These are phyloP conservation scores for Drosophila rellima DNA, from an alignment of 2,888 invertebrate species.

Conservation along the genomic window DNA sequence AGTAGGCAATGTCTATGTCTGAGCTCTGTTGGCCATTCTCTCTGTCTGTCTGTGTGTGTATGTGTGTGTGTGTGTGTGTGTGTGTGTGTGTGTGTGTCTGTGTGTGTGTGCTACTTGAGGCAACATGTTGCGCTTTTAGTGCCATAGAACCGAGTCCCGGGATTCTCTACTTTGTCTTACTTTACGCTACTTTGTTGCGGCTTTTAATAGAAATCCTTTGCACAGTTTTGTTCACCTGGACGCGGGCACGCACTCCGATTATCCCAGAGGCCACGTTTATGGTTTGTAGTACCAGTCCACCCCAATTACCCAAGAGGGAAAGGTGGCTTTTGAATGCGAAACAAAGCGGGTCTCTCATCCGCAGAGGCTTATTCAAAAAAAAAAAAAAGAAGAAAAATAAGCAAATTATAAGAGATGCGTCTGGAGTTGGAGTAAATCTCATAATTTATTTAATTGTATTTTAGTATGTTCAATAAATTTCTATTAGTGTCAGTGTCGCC, in stretches of 20 bases:
- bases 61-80: slow-evolving; percentile 25
- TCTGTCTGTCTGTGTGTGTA: slow-evolving; percentile 4
- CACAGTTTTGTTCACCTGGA: slow-evolving; percentile 45
- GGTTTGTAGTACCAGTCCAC: neutral
- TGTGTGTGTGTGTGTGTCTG: slow-evolving; percentile 12
- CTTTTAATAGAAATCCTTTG: slow-evolving; percentile 79
- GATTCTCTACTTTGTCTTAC: slow-evolving; percentile 76
- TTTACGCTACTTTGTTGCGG: slow-evolving; percentile 78
- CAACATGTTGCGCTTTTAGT: slow-evolving; percentile 79
- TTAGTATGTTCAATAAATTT: slow-evolving; percentile 80
- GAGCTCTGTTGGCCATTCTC: slow-evolving; percentile 29
- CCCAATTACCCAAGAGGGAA: slow-evolving; percentile 32
- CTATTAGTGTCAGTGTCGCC: slow-evolving; percentile 71
- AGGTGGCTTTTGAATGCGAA: neutral
- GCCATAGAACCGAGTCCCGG: slow-evolving; percentile 30
- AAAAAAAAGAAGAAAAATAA: neutral
- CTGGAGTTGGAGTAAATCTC: slow-evolving; percentile 64
- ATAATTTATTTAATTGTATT: slow-evolving; percentile 81
- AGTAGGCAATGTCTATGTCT: slow-evolving; percentile 68
- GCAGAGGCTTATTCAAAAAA: slow-evolving; percentile 50
- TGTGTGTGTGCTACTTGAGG: slow-evolving; percentile 60
- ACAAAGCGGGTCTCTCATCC: slow-evolving; percentile 34
- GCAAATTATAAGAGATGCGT: slow-evolving; percentile 55
- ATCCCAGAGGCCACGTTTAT: slow-evolving; percentile 26
- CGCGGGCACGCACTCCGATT: slow-evolving; percentile 53